Conservation (phyloP, 2,888 invertebrate genomes). For the Eupeodes luniger region DNA sequence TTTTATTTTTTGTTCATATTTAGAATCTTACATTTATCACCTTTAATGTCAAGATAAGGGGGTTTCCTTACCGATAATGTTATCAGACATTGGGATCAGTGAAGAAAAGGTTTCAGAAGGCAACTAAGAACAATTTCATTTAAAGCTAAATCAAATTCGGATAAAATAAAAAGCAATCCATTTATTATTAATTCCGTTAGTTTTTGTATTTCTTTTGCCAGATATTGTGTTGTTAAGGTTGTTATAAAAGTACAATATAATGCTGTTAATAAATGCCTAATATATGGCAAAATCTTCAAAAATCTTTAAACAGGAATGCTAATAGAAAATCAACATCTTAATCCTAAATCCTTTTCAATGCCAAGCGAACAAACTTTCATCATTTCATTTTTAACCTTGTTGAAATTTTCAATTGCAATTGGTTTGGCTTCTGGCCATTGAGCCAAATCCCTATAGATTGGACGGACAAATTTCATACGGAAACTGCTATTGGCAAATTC, state of each 20-base stretch:
- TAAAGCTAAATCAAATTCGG: neutral
- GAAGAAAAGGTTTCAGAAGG: no score
- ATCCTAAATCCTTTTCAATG: conserved; percentile 89
- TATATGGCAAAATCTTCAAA: neutral
- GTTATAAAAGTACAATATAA: conserved; percentile 45
- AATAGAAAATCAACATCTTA: conserved; percentile 78
- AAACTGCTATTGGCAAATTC: conserved; percentile 93
- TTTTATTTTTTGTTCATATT: no score
- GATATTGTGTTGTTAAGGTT: conserved; percentile 1
- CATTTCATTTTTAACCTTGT: conserved; percentile 89
- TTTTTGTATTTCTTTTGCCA: conserved; percentile 16
- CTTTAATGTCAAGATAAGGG: no score
- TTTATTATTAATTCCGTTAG: neutral
- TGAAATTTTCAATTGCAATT: conserved; percentile 89
- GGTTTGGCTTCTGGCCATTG: conserved; percentile 90
- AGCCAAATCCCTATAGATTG: conserved; percentile 93
- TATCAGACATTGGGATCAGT: no score
- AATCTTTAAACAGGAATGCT: neutral
- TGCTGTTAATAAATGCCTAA: conserved; percentile 59
- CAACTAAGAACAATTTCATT: no score
- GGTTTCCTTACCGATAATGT: no score
- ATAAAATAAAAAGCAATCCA: conserved; percentile 4
- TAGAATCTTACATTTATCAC: no score
- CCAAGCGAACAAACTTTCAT: conserved; percentile 92
- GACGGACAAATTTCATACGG: conserved; percentile 95